Conservation (phyloP, 53 echinoderm and acorn worm genomes). For the Glandiceps talaboti region DNA sequence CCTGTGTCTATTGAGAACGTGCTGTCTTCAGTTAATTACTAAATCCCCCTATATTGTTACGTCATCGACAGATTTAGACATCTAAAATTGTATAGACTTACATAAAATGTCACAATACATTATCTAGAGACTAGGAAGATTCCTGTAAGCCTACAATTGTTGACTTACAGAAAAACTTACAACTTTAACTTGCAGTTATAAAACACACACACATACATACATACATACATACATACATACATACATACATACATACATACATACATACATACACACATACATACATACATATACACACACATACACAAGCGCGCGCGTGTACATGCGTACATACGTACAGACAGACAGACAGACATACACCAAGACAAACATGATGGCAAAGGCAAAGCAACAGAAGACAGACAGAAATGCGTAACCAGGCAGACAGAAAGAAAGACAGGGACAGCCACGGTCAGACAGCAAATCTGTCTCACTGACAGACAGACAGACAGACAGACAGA, state of each 20-base stretch:
- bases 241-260: background rate
- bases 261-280: background rate
- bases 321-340: background rate
- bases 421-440: background rate
- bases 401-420: background rate
- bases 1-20: too few relatives aligned
- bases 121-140: too few relatives aligned
- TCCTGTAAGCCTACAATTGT: too few relatives aligned
- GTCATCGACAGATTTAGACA: too few relatives aligned
- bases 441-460: background rate
- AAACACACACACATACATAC: background rate
- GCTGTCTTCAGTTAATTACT: too few relatives aligned
- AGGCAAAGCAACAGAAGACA: background rate
- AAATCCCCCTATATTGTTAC: too few relatives aligned
- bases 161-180: too few relatives aligned
- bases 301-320: background rate
- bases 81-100: too few relatives aligned
- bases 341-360: background rate
- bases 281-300: background rate
- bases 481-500: slow-evolving; percentile 1
- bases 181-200: too few relatives aligned
- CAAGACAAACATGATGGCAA: too few relatives aligned
- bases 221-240: background rate
- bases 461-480: too few relatives aligned
- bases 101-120: too few relatives aligned